phyloP scores from a whole-genome alignment of 2,888 invertebrate species.

The Phorcus lineatus region DNA sequence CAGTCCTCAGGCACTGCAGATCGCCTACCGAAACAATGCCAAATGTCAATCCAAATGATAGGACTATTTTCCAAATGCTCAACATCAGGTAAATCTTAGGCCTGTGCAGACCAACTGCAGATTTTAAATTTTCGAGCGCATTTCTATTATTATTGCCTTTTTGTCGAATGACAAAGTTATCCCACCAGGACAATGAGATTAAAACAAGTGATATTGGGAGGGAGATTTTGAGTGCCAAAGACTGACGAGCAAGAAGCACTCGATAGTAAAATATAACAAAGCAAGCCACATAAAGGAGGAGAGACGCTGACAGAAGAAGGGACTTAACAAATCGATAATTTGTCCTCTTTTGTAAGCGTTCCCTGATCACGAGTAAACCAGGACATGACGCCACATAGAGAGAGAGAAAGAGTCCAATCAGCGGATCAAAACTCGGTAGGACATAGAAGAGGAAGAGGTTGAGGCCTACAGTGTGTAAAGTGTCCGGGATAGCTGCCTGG shows the following conservation, averaged over 20 bases:
- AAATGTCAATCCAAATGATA: background rate
- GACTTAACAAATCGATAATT: background rate
- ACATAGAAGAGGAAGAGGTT: background rate
- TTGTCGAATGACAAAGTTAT: background rate
- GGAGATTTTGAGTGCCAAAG: background rate
- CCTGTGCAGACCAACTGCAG: background rate
- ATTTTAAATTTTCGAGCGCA: background rate
- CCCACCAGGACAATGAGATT: background rate
- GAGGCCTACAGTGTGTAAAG: background rate
- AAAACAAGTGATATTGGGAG: background rate
- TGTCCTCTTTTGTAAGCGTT: too few species aligned
- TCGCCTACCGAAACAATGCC: background rate
- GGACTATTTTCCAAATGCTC: background rate
- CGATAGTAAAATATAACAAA: background rate
- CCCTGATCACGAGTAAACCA: background rate
- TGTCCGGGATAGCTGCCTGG: background rate
- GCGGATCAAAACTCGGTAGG: background rate
- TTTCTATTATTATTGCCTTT: background rate
- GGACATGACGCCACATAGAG: background rate
- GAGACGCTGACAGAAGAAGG: background rate
- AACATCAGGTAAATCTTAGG: background rate
- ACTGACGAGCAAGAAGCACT: background rate
- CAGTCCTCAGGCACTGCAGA: background rate
- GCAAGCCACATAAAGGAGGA: background rate
- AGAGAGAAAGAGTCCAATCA: background rate